Percentiles rank a stretch among this genome's conserved stretches.
Conservation (phyloP, 2,888 invertebrate species). For the Drosophila subquinaria region DNA sequence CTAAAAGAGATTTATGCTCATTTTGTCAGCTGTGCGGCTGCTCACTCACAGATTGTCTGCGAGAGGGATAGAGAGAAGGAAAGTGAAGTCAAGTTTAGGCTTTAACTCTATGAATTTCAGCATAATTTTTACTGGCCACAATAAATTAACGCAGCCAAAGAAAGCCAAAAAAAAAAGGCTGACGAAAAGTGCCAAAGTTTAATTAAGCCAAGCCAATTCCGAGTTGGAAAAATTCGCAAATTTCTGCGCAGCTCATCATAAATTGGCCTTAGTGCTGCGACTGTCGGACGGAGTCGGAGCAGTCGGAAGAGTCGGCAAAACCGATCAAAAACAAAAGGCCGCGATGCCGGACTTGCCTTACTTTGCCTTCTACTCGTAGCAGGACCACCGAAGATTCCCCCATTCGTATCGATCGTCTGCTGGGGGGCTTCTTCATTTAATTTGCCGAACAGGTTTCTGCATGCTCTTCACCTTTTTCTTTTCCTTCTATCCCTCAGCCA, state of each 20-base stretch:
- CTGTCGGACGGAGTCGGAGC: background rate
- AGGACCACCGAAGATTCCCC: conserved; percentile 74
- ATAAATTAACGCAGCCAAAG: conserved; percentile 58
- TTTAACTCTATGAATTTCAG: conserved; percentile 63
- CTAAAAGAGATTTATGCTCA: conserved; percentile 80
- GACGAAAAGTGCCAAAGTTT: conserved; percentile 77
- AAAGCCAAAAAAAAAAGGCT: conserved; percentile 27
- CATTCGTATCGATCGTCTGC: conserved; percentile 39
- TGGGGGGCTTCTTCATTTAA: conserved; percentile 54
- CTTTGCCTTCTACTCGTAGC: conserved; percentile 29
- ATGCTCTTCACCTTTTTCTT: background rate
- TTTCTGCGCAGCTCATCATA: conserved; percentile 60
- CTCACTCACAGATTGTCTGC: conserved; percentile 43
- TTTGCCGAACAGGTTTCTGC: conserved; percentile 59
- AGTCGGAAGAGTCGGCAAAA: conserved; percentile 5
- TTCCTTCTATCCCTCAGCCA: background rate
- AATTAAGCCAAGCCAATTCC: conserved; percentile 59
- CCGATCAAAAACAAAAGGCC: conserved; percentile 78
- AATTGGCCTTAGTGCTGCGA: conserved; percentile 67
- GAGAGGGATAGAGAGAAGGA: background rate
- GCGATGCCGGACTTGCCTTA: conserved; percentile 29
- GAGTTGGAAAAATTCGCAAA: conserved; percentile 16
- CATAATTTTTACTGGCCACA: conserved; percentile 65
- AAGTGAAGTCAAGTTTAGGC: conserved; percentile 18
- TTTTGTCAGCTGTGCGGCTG: conserved; percentile 72